Percentiles rank a stretch among this genome's conserved stretches.
Evolutionary conservation across 2,113 vertebrate species (phyloP).

Genomic region (Indicator indicator): DNA sequence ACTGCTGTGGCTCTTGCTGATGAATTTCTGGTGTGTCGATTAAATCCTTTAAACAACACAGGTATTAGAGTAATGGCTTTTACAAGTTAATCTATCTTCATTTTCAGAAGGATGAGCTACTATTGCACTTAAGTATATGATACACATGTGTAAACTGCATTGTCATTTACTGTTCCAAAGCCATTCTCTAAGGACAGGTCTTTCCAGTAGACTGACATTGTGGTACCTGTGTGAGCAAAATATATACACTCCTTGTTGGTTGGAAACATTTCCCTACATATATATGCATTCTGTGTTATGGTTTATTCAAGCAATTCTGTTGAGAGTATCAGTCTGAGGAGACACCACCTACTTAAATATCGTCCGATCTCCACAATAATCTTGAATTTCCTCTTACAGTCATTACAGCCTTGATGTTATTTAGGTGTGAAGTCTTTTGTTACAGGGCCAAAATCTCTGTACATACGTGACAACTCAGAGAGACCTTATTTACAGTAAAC

Average conservation of each 20-base stretch:
- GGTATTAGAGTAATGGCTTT: slow-evolving; percentile 44
- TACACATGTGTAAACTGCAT: background rate
- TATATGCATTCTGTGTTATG: background rate
- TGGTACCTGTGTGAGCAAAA: background rate
- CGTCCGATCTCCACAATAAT: background rate
- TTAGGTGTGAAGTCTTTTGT: background rate
- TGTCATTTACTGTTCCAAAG: slow-evolving; percentile 3
- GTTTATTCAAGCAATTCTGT: background rate
- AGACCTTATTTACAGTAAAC: background rate
- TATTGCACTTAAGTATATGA: slow-evolving; percentile 1
- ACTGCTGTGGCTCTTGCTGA: slow-evolving; percentile 42
- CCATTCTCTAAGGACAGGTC: background rate
- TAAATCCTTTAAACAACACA: slow-evolving; percentile 64
- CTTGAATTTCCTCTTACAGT: background rate
- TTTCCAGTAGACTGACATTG: background rate
- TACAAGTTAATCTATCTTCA: slow-evolving; percentile 61
- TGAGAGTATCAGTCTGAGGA: background rate
- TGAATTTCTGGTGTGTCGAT: slow-evolving; percentile 58
- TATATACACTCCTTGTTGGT: background rate
- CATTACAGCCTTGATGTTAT: background rate
- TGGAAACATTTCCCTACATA: background rate
- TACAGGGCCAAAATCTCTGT: background rate
- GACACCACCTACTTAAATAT: background rate
- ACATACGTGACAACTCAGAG: background rate
- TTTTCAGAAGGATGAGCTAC: slow-evolving; percentile 46